phyloP scores from a whole-genome alignment of 1,140 invertebrate genomes.

The Whitmania pigra region DNA sequence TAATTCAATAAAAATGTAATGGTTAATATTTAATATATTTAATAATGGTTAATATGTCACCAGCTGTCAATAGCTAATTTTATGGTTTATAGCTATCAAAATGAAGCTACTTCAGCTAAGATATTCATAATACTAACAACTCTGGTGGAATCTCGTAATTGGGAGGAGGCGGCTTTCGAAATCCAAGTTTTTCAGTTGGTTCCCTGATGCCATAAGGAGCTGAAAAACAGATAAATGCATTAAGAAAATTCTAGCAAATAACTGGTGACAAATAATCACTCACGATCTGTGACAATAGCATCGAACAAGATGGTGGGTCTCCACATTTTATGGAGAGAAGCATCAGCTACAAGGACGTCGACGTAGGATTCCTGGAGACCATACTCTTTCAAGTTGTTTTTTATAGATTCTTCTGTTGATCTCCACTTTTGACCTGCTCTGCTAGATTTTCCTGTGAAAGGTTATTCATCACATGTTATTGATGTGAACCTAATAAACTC shows the following conservation, averaged over 20 bases:
- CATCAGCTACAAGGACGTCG: conserved; percentile 78
- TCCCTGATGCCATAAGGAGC: conserved; percentile 91
- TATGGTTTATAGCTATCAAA: too few species aligned
- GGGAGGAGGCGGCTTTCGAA: conserved; percentile 29
- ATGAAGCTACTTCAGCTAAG: too few species aligned
- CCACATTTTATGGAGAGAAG: conserved; percentile 64
- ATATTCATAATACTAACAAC: background rate
- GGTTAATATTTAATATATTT: too few species aligned
- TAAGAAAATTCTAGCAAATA: background rate
- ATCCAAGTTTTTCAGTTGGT: conserved; percentile 67
- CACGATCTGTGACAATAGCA: conserved; percentile 86
- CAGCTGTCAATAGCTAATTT: too few species aligned
- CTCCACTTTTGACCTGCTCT: conserved; percentile 50
- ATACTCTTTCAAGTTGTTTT: conserved; percentile 74
- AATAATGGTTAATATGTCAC: too few species aligned
- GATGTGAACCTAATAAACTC: background rate
- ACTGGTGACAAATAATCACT: conserved; percentile 40
- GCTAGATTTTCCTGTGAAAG: conserved; percentile 42
- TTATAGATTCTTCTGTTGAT: conserved; percentile 68
- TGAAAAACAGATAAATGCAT: conserved; percentile 40
- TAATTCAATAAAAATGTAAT: background rate
- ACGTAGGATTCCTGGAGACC: conserved; percentile 59
- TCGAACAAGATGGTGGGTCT: conserved; percentile 54
- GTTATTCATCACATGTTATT: background rate
- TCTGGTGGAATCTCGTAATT: conserved; percentile 8